Conservation (phyloP, 2,888 invertebrate species). For the Callyntrura sp. region DNA sequence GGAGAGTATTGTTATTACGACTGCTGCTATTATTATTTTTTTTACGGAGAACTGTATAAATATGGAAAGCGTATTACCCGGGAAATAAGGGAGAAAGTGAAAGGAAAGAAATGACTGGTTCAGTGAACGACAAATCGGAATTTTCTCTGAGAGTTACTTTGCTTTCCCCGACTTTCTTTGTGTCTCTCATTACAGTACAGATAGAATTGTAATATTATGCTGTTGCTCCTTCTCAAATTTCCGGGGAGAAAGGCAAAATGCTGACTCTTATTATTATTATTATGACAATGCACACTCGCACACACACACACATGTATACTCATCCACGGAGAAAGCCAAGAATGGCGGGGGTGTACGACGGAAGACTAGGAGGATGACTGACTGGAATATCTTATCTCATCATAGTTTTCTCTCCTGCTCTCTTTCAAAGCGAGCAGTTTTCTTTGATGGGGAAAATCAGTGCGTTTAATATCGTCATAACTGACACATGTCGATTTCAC, state of each 20-base stretch:
- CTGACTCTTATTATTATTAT: slow-evolving; percentile 40
- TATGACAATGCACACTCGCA: slow-evolving; percentile 36
- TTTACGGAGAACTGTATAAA: neutral
- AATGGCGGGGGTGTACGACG: neutral
- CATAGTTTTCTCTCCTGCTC: neutral
- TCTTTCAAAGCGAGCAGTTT: neutral
- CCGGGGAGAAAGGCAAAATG: neutral
- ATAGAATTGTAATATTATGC: slow-evolving; percentile 41
- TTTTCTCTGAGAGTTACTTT: neutral
- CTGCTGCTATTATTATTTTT: neutral
- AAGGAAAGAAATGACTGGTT: slow-evolving; percentile 25
- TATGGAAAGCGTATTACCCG: neutral
- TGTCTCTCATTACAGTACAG: slow-evolving; percentile 30
- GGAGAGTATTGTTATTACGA: too few species aligned
- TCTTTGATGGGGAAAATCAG: slow-evolving; percentile 34
- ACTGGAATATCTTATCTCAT: slow-evolving; percentile 70
- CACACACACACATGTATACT: too few species aligned
- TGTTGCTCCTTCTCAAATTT: neutral
- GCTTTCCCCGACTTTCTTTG: neutral
- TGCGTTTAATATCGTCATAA: slow-evolving; percentile 50
- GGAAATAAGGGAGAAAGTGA: neutral
- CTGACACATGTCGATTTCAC: too few species aligned
- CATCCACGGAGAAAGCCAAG: too few species aligned
- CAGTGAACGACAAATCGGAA: slow-evolving; percentile 23
- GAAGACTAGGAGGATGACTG: slow-evolving; percentile 14